A percentile compares a stretch with the other conserved stretches of the same genome.
Evolutionary conservation across 1,140 invertebrate genomes (phyloP).

Genomic region (Calliphora vicina): DNA sequence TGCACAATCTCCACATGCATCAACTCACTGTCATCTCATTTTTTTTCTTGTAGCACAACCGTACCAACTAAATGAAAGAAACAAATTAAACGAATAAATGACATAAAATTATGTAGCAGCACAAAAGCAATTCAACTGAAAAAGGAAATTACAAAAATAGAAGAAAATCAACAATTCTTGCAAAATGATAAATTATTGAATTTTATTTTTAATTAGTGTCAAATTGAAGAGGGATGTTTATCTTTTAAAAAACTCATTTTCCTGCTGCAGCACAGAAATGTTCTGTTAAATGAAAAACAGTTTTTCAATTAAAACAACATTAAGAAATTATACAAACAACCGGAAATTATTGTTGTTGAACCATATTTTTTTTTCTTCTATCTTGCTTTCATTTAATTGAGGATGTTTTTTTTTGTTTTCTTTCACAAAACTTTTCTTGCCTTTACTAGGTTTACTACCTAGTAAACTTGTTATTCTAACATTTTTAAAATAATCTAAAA

Average conservation of each 20-base stretch:
- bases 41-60: not conserved
- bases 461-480: too few species aligned
- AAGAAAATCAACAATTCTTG: too few species aligned
- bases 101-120: too few species aligned
- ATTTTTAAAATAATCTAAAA: too few species aligned
- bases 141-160: too few species aligned
- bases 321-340: not conserved
- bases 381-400: not conserved
- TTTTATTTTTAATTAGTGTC: not conserved
- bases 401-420: not conserved
- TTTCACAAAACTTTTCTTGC: not conserved
- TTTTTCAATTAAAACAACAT: not conserved
- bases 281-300: not conserved
- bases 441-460: too few species aligned
- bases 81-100: not conserved
- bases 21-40: too few species aligned
- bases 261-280: not conserved
- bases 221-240: slow-evolving; percentile 4
- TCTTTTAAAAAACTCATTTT: not conserved
- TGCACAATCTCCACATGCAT: too few species aligned
- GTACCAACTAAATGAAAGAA: not conserved
- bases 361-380: not conserved
- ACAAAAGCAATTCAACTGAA: too few species aligned
- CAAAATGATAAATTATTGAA: not conserved
- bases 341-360: not conserved